Evolutionary conservation across 2,113 vertebrate species (phyloP).

Genomic region (Cynopterus brachyotis): DNA sequence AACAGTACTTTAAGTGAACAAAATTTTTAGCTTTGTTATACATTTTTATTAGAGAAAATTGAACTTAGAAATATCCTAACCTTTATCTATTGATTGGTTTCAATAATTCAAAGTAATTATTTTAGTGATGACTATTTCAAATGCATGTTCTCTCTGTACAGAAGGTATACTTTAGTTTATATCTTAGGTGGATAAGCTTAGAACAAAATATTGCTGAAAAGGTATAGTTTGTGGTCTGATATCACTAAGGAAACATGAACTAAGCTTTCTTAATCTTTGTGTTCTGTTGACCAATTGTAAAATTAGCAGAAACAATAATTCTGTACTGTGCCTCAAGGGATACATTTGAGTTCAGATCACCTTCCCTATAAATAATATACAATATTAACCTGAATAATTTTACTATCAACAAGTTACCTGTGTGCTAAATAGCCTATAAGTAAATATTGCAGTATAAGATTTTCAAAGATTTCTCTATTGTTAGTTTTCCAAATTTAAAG

Average conservation of each 20-base stretch:
- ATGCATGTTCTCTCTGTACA: background rate
- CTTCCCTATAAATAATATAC: background rate
- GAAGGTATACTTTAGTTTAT: background rate
- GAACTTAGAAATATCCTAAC: background rate
- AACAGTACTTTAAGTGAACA: background rate
- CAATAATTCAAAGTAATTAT: background rate
- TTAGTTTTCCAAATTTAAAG: background rate
- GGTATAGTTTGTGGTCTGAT: background rate
- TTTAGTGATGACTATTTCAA: background rate
- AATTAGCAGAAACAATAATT: background rate
- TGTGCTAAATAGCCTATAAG: background rate
- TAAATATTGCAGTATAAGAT: background rate
- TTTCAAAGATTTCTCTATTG: background rate
- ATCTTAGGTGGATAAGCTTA: background rate
- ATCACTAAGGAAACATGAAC: background rate
- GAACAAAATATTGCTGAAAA: background rate
- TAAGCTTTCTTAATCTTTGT: background rate
- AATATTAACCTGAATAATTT: background rate
- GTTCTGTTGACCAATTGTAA: background rate
- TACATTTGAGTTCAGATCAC: background rate
- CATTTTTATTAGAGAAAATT: background rate
- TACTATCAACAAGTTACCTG: background rate
- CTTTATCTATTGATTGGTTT: background rate
- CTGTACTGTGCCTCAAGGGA: background rate
- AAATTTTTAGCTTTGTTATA: background rate